Evolutionary conservation across 2,888 invertebrate genomes (phyloP), one percentile per base, ranked within the genome.

Genomic region (Imbricaverruca yamaguchii): DNA sequence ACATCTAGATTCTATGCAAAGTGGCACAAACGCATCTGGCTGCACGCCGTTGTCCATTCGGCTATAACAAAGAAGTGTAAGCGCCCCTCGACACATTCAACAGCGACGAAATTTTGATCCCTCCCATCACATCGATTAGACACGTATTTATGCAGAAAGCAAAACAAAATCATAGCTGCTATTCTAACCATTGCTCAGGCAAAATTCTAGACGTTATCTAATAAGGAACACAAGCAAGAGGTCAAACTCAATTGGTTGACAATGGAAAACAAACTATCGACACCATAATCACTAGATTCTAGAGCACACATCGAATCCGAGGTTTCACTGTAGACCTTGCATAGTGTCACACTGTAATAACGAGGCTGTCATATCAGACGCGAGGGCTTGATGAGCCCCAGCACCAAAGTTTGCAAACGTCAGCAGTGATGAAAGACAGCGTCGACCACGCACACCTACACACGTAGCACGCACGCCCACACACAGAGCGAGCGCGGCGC

Each of bases 121-220:
- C 74, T 53, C 69, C 74, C 74, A 74, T 13, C 74, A 74, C 74
- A 18, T 53, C 74, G 25, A 74, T 74, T 18, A 74, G 53, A 74
- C 74, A 74, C 74, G 10, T 53, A 74, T 1, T 53, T 74, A 15
- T 53, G 74, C 74, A 74, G 53, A 25, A 74, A 74, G 74, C 74
- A 53, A 53, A 74, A 39, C 39, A 39, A 39, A 74, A 74, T 11
- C 53, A 74, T 74, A 74, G 74, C 74, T 18, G 18, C 74, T 74
- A 74, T 74, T 74, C 74, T 74, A 74, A 74, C 74, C 74, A 74
- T 74, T 13, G 74, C 74, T 74, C 74, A 74, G 53, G 74, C 74
- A 74, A 18, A 65, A 53, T 11, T 74, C 74, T 74, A 74, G 18
- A 74, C 74, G 25, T 74, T 74, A 39, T 74, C 74, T 74, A 74